Percentiles rank a stretch among this genome's conserved stretches.
phyloP scores from a whole-genome alignment of 2,888 invertebrate genomes.

The Yponomeuta malinellus region DNA sequence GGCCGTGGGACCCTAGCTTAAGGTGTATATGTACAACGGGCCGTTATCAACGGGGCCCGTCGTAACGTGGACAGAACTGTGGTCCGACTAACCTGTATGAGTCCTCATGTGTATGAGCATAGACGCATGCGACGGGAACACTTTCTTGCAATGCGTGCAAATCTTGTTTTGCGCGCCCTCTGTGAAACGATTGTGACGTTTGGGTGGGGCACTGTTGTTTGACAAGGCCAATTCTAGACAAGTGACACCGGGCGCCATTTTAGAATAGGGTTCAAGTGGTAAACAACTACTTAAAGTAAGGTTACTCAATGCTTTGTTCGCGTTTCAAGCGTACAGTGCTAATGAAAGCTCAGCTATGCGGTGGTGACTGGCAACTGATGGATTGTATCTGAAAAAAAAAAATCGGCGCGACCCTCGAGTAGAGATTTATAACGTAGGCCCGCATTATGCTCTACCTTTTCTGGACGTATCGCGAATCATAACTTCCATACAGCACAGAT shows the following conservation, averaged over 20 bases:
- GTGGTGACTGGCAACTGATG: background rate
- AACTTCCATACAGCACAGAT: no score
- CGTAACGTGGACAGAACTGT: no score
- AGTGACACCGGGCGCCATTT: slow-evolving; percentile 67
- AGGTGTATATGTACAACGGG: no score
- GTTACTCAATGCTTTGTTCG: slow-evolving; percentile 26
- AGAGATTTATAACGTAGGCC: no score
- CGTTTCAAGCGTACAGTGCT: slow-evolving; percentile 8
- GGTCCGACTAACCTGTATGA: slow-evolving; percentile 74
- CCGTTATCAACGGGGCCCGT: no score
- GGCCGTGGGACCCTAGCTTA: no score
- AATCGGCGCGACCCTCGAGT: no score
- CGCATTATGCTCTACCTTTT: no score
- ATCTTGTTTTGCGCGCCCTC: slow-evolving; percentile 75
- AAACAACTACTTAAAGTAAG: slow-evolving; percentile 15
- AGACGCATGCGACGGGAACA: slow-evolving; percentile 85
- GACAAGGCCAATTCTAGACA: slow-evolving; percentile 84
- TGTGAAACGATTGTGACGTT: slow-evolving; percentile 77
- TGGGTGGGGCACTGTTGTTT: slow-evolving; percentile 82
- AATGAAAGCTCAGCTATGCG: background rate
- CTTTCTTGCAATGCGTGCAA: slow-evolving; percentile 82
- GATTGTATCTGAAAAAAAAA: no score
- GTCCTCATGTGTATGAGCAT: slow-evolving; percentile 86
- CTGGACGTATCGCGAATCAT: no score
- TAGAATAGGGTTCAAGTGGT: slow-evolving; percentile 37